Percentiles rank a stretch among this genome's conserved stretches.
These are phyloP conservation scores for Drosophila pullipes DNA, from an alignment of 2,888 invertebrate species.

Conservation along the genomic window DNA sequence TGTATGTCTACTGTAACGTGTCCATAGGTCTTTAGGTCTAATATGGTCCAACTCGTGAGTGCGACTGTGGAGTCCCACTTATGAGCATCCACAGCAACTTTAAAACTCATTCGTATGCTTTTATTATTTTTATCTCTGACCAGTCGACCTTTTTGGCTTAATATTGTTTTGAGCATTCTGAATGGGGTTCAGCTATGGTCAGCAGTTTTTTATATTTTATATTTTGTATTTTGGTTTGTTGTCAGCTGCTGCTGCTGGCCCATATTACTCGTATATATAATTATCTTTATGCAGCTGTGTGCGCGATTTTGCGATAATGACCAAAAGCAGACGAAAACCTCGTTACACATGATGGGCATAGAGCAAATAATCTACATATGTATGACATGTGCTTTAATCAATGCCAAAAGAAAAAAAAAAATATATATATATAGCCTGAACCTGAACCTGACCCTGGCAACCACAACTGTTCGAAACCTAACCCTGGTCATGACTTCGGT, in stretches of 20 bases:
- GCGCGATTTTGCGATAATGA: constrained; percentile 19
- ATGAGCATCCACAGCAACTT: constrained; percentile 9
- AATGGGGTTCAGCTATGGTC: constrained; percentile 21
- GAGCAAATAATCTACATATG: neutral
- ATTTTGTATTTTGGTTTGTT: neutral
- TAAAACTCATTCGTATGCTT: constrained; percentile 11
- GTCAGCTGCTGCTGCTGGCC: neutral
- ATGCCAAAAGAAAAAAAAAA: neutral
- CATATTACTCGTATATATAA: constrained; percentile 2
- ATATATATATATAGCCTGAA: neutral
- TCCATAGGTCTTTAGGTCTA: constrained; percentile 21
- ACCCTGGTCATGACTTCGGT: neutral
- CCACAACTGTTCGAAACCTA: neutral
- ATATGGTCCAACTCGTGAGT: constrained; percentile 6
- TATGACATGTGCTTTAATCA: neutral
- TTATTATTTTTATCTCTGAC: constrained; percentile 29
- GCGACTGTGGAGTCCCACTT: constrained; percentile 15
- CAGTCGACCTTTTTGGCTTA: constrained; percentile 24
- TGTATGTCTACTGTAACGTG: constrained; percentile 8
- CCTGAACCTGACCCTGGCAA: neutral
- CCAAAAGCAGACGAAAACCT: neutral
- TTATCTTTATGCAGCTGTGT: constrained; percentile 5
- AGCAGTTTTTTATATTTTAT: constrained; percentile 5
- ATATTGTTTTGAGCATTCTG: constrained; percentile 8
- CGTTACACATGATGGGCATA: neutral